phyloP scores from a whole-genome alignment of 2,797 vertebrate genomes.

The Pangasius sanitwongsei region DNA sequence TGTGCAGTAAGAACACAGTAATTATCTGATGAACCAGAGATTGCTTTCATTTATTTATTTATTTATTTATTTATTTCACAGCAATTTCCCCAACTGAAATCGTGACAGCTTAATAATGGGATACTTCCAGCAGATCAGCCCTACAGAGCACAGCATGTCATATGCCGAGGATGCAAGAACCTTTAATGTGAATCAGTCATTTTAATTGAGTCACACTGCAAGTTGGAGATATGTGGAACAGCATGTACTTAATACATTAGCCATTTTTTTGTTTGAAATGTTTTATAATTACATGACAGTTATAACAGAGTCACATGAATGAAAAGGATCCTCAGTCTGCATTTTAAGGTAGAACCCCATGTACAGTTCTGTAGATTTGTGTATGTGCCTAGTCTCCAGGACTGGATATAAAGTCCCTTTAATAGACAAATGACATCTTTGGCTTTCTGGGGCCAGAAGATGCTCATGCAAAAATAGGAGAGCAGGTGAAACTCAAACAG shows the following conservation, averaged over 20 bases:
- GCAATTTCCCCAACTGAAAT: conserved; percentile 54
- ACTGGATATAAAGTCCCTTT: background rate
- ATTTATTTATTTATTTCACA: conserved; percentile 50
- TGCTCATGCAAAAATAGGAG: background rate
- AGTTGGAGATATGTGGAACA: conserved; percentile 47
- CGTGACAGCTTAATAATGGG: conserved; percentile 67
- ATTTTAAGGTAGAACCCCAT: background rate
- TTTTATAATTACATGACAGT: background rate
- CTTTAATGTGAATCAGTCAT: conserved; percentile 67
- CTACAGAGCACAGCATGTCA: conserved; percentile 53
- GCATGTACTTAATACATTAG: conserved; percentile 44
- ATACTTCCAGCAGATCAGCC: conserved; percentile 61
- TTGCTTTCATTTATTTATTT: conserved; percentile 42
- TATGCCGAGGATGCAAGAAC: conserved; percentile 57
- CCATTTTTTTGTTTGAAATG: conserved; percentile 9
- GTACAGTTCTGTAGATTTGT: background rate
- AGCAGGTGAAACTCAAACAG: background rate
- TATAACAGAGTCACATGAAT: background rate
- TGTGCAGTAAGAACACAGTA: conserved; percentile 49
- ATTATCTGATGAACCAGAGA: conserved; percentile 56
- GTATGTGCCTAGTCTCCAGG: background rate
- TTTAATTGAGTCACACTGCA: conserved; percentile 66
- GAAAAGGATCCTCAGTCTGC: background rate
- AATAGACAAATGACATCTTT: background rate
- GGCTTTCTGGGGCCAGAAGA: background rate